A percentile compares a stretch with the other conserved stretches of the same genome.
phyloP scores from a whole-genome alignment of 2,113 vertebrate species.

The Isurus oxyrinchus region DNA sequence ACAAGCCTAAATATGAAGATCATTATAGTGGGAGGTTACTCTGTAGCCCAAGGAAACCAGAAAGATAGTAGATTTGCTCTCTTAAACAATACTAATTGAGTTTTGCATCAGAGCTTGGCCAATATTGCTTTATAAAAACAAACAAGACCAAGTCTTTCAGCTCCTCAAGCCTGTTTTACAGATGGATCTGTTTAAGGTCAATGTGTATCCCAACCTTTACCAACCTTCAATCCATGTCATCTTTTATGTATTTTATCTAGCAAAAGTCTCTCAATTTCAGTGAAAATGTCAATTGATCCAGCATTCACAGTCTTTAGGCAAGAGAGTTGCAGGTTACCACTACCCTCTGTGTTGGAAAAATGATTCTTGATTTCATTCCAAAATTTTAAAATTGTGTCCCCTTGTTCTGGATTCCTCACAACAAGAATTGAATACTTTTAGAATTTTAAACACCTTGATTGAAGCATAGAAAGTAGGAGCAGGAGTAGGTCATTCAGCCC shows the following conservation, averaged over 20 bases:
- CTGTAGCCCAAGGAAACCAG: neutral
- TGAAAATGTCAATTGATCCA: neutral
- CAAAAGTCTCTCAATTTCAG: no score
- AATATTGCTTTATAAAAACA: neutral
- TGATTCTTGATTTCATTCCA: neutral
- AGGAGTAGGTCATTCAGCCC: no score
- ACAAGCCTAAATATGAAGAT: neutral
- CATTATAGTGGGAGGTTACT: neutral
- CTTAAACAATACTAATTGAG: neutral
- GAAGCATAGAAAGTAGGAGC: no score
- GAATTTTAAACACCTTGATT: neutral
- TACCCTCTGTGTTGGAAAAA: neutral
- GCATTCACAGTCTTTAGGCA: neutral
- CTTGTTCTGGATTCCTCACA: neutral
- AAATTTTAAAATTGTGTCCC: neutral
- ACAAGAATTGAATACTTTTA: neutral
- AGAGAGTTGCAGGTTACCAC: neutral
- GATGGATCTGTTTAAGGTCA: neutral
- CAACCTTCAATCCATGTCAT: no score
- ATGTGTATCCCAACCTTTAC: neutral
- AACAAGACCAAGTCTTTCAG: neutral
- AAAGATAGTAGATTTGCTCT: neutral
- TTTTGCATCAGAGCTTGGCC: neutral
- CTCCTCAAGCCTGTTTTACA: neutral
- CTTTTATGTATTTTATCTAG: no score